Base-by-base conservation (phyloP, 2,888 invertebrate genomes). In the Augiades crinisus region DNA sequence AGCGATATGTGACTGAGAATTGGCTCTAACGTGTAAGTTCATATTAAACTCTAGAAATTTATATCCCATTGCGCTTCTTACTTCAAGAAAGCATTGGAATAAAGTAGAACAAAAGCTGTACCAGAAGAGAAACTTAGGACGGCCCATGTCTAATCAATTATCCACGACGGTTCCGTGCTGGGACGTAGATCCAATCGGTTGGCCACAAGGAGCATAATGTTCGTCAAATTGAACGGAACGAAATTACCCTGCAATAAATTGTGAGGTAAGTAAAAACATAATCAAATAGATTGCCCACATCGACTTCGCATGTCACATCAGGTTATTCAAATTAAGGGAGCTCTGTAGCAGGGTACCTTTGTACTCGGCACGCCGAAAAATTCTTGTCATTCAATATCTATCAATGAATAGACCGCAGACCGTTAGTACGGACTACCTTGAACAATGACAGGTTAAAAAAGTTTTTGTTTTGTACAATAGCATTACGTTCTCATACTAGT, bases 221-320 rank as follows among this genome's bases (percentile, higher is more conserved):
- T 55, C 52, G 58, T 62, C 55, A 65, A 69, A 68, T 70, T 64
- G 63, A 55, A 63, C 58, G 54, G 54, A 53, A 53, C 57, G 56
- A 59, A 63, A 62, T 62, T 64, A 51, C 59, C 47, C 47, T 55
- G 57, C 56, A 37, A 56, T 53, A 57, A 58, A 60, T 60, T 59
- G 57, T 56, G 55, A 49, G 43, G 47, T 60, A 62, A 62, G 58
- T 61, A 65, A 63, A 64, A 68, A 70, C 49, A 62, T 71, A 70
- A 73, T 73, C 67, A 71, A 71, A 66, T 68, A 61, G 63, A 69
- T 71, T 67, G 64, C 59, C 60, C 41, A 36, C 40, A 41, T 41
- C 40, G 49, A 24, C 34, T 24, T 61, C 46, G 60, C 58, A 58
- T 63, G 59, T 56, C 57, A 63, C 60, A 57, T 60, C 58, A 59